Conservation (phyloP, 2,797 vertebrate species). For the Tamandua tetradactyla region DNA sequence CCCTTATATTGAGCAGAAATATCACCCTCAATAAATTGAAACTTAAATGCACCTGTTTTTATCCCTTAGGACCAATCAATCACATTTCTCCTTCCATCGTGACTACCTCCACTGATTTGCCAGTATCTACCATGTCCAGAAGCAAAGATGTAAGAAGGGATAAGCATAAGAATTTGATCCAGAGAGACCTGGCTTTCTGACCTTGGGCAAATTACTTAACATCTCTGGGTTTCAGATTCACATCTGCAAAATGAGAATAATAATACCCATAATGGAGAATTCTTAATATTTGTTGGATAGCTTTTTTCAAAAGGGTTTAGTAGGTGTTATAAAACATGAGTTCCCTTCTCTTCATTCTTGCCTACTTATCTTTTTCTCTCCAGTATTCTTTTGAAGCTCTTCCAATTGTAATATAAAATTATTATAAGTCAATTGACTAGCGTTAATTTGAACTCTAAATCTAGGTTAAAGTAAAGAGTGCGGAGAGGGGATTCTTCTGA, state of each 20-base stretch:
- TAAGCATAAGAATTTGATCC: background rate
- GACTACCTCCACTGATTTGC: background rate
- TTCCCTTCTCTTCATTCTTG: background rate
- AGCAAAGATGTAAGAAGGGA: background rate
- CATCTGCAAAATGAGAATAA: background rate
- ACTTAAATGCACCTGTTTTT: background rate
- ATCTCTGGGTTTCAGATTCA: background rate
- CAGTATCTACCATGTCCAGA: constrained; percentile 7
- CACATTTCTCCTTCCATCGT: constrained; percentile 11
- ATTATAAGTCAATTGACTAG: background rate
- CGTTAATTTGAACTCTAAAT: background rate
- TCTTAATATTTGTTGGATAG: background rate
- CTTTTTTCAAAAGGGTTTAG: background rate
- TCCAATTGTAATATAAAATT: background rate
- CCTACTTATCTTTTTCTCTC: background rate
- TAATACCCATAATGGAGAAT: background rate
- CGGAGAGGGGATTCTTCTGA: background rate
- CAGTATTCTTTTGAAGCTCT: background rate
- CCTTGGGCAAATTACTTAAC: constrained; percentile 25
- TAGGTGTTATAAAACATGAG: background rate
- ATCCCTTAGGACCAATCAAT: background rate
- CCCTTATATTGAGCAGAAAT: background rate
- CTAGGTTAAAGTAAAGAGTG: background rate
- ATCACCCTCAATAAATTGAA: background rate
- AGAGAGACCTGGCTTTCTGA: background rate